Evolutionary conservation across 2,888 invertebrate genomes (phyloP), one percentile per base, ranked within the genome.

Genomic region (Sepiola atlantica): DNA sequence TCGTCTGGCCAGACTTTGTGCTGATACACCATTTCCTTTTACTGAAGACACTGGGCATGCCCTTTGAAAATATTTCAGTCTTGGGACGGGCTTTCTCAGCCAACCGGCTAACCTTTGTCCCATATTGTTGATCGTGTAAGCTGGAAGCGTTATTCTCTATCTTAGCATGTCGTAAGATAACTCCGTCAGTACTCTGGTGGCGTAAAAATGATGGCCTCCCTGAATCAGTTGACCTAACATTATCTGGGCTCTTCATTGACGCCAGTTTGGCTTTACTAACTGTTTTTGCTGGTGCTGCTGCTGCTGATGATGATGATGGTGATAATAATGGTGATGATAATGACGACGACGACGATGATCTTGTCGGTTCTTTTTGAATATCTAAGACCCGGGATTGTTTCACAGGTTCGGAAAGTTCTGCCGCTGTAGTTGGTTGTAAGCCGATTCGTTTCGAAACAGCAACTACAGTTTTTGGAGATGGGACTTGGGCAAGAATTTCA

Each of bases 11-110:
- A 28, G 20, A 92, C 20, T 45, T 92, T 4, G 92, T 92, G 20
- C 92, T 92, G 35, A 92, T 92, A 32, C 92, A 92, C 92, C 92
- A 92, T 92, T 92, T 92, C 28, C 92, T 92, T 28, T 92, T 92
- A 54, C 35, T 92, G 35, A 92, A 92, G 28, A 92, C 35, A 6
- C 45, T n/a, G 6, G 21, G 28, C 32, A n/a, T 28, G 28, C 54
- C 91, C 54, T 61, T 61, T 21, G 24, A 21, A 61, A 24, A 61
- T 20, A 61, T 61, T 24, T 61, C 77, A 77, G n/a, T 77, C 14
- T 32, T 77, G n/a, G 77, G 77, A n/a, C 77, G 77, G n/a, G 77
- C 14, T 18, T n/a, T 77, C 77, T 77, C 77, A 12, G 16, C 18
- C 14, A 16, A 14, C 0, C 77, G 77, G n/a, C n/a, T 12, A 14